Evolutionary conservation across 2,113 vertebrate species (phyloP), one percentile per base, ranked within the genome.

Genomic region (Coregonus clupeaformis): DNA sequence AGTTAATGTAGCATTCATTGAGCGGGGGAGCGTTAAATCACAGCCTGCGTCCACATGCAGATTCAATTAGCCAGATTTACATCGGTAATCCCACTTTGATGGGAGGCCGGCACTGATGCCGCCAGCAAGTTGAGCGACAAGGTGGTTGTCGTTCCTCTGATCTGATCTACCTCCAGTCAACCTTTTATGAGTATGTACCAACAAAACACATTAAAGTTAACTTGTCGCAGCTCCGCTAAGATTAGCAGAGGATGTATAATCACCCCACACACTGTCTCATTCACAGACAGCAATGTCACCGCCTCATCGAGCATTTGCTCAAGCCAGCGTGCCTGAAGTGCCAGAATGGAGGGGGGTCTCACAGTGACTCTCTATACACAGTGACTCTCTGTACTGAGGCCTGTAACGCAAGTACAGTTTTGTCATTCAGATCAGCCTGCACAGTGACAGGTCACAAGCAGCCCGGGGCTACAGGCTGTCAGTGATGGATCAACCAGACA

Each of bases 21-120:
- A 85, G 80, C 79, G 84, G 83, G 25, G n/a, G 27, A 36, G 11
- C 20, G 79, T 87, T 86, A 88, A 88, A 91, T 92, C 85, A 90
- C 78, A 73, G 76, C 84, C 76, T 66, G 68, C 32, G 76, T 90
- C 73, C 71, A 67, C 76, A 81, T 86, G 77, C 87, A 88, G 84
- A 86, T 89, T 86, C 66, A 88, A 77, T 84, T 80, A 80, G 79
- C 60, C 67, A 72, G 82, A 88, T 89, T 89, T 88, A 84, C 80
- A 76, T 68, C 75, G 77, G 82, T 86, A 72, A 88, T 32, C 79
- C 77, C 73, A 45, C 7, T 66, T 52, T 74, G 73, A 74, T 67
- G 24, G 73, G 47, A 25, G 12, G 49, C 72, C 18, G 18, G 24
- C n/a, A 27, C 32, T 52, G 49, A 52, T 18, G 4, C 12, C 49